These are phyloP conservation scores for Dasysyrphus albostriatus DNA, from an alignment of 2,888 invertebrate species.

Conservation along the genomic window DNA sequence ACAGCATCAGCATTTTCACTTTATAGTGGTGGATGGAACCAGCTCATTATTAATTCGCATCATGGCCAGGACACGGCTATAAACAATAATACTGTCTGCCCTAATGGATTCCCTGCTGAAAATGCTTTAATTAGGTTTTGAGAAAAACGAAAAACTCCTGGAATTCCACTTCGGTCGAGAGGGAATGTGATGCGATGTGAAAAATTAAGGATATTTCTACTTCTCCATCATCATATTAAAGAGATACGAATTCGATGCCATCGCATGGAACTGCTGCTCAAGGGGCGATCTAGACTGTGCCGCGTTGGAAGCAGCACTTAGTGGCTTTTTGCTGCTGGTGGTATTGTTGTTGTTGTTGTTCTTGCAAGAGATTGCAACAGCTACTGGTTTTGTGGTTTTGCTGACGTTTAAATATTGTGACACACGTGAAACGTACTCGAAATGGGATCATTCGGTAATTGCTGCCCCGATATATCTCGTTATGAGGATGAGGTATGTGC, in stretches of 20 bases:
- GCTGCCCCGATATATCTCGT: conserved; percentile 69
- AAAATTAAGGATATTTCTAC: conserved; percentile 75
- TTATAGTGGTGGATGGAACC: conserved; percentile 43
- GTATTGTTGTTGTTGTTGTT: not conserved
- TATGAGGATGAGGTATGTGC: conserved; percentile 63
- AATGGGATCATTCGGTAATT: conserved; percentile 75
- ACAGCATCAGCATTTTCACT: conserved; percentile 5
- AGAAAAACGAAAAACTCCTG: conserved; percentile 75
- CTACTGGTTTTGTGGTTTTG: conserved; percentile 56
- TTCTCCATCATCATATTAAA: conserved; percentile 38
- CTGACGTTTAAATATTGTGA: conserved; percentile 75
- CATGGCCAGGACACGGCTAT: conserved; percentile 76
- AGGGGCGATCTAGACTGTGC: conserved; percentile 56
- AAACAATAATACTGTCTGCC: conserved; percentile 76
- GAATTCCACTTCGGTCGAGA: conserved; percentile 70
- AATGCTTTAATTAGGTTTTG: conserved; percentile 76
- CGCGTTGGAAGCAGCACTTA: conserved; percentile 50
- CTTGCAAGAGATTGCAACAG: conserved; percentile 22
- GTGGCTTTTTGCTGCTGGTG: conserved; percentile 24
- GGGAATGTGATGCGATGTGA: conserved; percentile 74
- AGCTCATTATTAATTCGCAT: conserved; percentile 76
- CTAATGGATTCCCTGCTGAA: conserved; percentile 76
- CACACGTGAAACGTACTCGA: conserved; percentile 76
- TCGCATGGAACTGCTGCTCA: conserved; percentile 21
- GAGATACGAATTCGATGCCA: conserved; percentile 13